Conservation (phyloP, 2,113 vertebrate species). For the Chionis minor region DNA sequence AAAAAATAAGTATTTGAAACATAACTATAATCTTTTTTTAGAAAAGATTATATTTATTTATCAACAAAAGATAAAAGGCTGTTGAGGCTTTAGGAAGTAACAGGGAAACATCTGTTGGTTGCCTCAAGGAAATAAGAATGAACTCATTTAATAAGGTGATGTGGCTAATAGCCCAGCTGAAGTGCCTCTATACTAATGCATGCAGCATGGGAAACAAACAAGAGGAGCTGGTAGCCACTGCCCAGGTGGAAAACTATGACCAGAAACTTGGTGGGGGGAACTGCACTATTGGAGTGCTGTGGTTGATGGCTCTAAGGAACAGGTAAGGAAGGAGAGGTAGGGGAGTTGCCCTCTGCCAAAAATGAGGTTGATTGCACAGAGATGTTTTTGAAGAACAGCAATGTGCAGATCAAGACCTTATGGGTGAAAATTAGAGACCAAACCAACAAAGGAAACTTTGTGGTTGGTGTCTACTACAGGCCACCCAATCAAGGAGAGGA, state of each 20-base stretch:
- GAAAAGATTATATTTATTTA: background rate
- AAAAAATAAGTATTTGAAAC: background rate
- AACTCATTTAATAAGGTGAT: background rate
- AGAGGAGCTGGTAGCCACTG: background rate
- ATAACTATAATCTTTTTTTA: background rate
- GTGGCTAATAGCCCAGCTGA: background rate
- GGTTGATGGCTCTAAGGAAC: background rate
- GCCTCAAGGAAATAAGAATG: background rate
- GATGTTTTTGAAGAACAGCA: background rate
- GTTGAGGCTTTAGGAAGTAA: background rate
- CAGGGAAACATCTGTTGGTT: background rate
- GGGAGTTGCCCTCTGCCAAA: background rate
- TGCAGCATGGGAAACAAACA: background rate
- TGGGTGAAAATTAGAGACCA: background rate
- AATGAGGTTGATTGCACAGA: background rate
- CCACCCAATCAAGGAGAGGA: background rate
- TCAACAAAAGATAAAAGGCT: background rate
- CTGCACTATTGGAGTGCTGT: background rate
- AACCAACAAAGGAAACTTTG: background rate
- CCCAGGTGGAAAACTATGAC: background rate
- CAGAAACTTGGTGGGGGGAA: background rate
- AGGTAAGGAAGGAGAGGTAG: background rate
- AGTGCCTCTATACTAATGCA: background rate
- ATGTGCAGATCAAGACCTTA: rapidly evolving
- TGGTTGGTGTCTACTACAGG: background rate